Base-by-base conservation (phyloP, 2,113 vertebrate species). In the Illadopsis cleaveri region DNA sequence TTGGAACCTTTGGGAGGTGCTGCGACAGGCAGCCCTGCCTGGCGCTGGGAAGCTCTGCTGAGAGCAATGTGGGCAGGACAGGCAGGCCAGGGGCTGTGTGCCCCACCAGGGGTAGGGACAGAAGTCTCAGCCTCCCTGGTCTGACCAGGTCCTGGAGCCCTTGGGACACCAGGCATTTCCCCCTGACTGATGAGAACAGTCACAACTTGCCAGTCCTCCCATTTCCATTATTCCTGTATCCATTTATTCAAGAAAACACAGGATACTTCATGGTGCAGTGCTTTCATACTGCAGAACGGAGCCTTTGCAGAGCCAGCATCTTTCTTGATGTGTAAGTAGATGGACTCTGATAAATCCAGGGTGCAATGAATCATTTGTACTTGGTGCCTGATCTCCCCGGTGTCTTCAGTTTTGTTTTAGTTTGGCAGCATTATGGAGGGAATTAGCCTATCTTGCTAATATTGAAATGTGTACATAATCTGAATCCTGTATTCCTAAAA, bases 371-470 rank as follows among this genome's bases (percentile, higher is more conserved):
- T 69, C 66, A 79, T 68, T 91, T 82, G 28, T 27, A 37, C 45
- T 72, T 82, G 75, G 42, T 5, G 1, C 38, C 58, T 65, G 27
- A 37, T 62, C 42, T 53, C 27, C 42, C 30, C 1, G 2, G 7
- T 33, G 25, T 48, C 64, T 92, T 91, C 57, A 51, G 77, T 40
- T 86, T 51, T 88, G 73, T 69, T 93, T 77, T 33, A 82, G 24
- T 76, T 92, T 86, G 90, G 45, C 72, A 84, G 72, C 1, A 0
- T 54, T 75, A 38, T 3, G 24, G 62, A 85, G 38, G 82, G n/a
- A 64, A 92, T 94, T 90, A 92, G 65, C 88, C 53, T 78, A 92
- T 86, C 85, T 88, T 23, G 1, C 72, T 90, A 64, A 71, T 86
- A 83, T 51, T 86, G 68, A 83, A 89, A 82, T 86, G 51, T 50